Evolutionary conservation across 1,140 invertebrate species (phyloP).

Genomic region (Tenebrio molitor): DNA sequence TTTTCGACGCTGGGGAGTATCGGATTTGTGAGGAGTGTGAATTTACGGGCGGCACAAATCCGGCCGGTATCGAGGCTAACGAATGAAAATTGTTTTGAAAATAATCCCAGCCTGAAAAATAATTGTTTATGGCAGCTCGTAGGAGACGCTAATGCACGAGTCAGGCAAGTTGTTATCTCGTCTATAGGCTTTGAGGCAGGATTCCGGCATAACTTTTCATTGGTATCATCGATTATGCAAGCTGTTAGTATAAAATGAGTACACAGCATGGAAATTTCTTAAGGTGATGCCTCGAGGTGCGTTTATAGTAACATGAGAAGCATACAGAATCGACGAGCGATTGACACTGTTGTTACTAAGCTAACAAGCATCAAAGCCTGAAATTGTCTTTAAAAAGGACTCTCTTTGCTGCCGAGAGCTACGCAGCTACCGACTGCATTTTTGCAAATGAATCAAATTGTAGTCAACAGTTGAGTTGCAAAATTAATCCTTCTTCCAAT

Average conservation of each 20-base stretch:
- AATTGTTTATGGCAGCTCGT: not conserved
- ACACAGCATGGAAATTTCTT: slow-evolving; percentile 5
- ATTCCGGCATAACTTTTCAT: slow-evolving; percentile 14
- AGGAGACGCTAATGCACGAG: slow-evolving; percentile 1
- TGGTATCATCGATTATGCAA: slow-evolving; percentile 28
- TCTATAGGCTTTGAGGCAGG: not conserved
- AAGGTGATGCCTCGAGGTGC: not conserved
- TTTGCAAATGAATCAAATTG: too few species aligned
- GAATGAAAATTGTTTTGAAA: too few species aligned
- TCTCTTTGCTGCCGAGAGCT: too few species aligned
- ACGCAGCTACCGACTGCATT: too few species aligned
- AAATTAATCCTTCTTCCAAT: too few species aligned
- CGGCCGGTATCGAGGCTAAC: too few species aligned
- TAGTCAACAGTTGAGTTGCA: too few species aligned
- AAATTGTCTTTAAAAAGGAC: too few species aligned
- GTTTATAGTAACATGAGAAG: slow-evolving; percentile 24
- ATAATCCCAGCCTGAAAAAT: not conserved
- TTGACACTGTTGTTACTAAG: not conserved
- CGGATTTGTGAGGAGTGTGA: too few species aligned
- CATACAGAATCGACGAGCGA: not conserved
- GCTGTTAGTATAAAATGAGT: slow-evolving; percentile 1
- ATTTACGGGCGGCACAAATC: too few species aligned
- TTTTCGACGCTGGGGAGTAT: too few species aligned
- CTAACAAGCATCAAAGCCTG: not conserved
- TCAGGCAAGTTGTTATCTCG: not conserved